phyloP scores from a whole-genome alignment of 1,140 invertebrate genomes.

The Ostrea edulis region DNA sequence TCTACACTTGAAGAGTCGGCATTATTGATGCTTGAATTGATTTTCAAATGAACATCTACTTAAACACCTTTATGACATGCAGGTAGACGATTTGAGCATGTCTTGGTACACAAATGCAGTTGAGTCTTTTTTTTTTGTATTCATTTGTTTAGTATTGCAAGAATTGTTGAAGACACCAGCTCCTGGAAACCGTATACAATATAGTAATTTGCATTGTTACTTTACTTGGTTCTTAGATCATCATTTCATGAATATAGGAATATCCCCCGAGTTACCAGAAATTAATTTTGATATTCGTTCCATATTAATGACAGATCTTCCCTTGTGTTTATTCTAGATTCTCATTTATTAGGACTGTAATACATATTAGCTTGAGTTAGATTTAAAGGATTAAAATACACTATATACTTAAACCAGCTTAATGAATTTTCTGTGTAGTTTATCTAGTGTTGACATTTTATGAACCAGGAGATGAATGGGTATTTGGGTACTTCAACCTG shows the following conservation, averaged over 20 bases:
- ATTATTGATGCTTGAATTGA: constrained; percentile 19
- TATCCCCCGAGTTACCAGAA: background rate
- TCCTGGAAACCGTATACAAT: too few relatives aligned
- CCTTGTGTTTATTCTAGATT: background rate
- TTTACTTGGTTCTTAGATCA: background rate
- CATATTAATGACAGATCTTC: background rate
- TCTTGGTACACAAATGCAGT: too few relatives aligned
- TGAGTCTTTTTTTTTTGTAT: too few relatives aligned
- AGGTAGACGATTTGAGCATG: background rate
- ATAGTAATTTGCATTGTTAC: too few relatives aligned
- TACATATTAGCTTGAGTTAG: background rate
- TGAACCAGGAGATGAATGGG: background rate
- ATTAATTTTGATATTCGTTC: background rate
- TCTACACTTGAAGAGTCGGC: background rate
- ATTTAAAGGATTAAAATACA: background rate
- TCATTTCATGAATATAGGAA: background rate
- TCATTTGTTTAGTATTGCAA: too few relatives aligned
- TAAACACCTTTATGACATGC: background rate
- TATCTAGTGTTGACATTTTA: background rate
- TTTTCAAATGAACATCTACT: background rate
- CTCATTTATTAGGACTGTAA: background rate
- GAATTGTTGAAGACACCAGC: too few relatives aligned
- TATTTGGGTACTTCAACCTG: too few relatives aligned
- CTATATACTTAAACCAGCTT: background rate
- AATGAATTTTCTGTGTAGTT: background rate